Conservation (phyloP, 2,888 invertebrate species). For the Siphlonurus alternatus region DNA sequence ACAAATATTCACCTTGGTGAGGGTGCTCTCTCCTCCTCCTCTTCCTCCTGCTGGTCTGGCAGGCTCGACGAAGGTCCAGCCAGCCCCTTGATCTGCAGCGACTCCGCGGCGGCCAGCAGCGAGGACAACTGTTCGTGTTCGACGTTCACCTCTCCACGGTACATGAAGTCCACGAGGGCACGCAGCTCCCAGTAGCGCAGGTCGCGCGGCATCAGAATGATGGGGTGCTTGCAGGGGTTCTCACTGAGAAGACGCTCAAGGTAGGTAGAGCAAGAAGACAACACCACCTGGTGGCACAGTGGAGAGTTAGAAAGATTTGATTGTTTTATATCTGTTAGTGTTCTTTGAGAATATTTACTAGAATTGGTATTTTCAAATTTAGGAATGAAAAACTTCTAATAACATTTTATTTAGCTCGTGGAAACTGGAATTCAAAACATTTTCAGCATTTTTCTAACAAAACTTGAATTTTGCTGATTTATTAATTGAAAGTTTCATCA, state of each 20-base stretch:
- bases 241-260: slow-evolving; percentile 62
- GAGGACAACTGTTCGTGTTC: slow-evolving; percentile 29
- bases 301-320: slow-evolving; percentile 4
- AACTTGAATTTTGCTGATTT: too few species aligned
- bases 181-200: slow-evolving; percentile 33
- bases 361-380: too few species aligned
- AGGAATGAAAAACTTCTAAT: too few species aligned
- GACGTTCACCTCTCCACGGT: slow-evolving; percentile 33
- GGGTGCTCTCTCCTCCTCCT: neutral
- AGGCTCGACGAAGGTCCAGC: neutral
- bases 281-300: slow-evolving; percentile 38
- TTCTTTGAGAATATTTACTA: too few species aligned
- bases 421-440: too few species aligned
- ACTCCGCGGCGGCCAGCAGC: slow-evolving; percentile 30
- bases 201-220: slow-evolving; percentile 32
- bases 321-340: too few species aligned
- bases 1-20: neutral
- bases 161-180: slow-evolving; percentile 34
- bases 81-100: slow-evolving; percentile 22
- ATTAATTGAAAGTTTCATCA: too few species aligned
- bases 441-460: too few species aligned
- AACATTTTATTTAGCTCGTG: too few species aligned
- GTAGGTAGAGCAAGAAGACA: slow-evolving; percentile 73
- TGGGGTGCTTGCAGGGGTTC: slow-evolving; percentile 74
- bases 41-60: neutral